A percentile compares a stretch with the other conserved stretches of the same genome.
phyloP scores from a whole-genome alignment of 2,797 vertebrate species.

The Diplodus puntazzo region DNA sequence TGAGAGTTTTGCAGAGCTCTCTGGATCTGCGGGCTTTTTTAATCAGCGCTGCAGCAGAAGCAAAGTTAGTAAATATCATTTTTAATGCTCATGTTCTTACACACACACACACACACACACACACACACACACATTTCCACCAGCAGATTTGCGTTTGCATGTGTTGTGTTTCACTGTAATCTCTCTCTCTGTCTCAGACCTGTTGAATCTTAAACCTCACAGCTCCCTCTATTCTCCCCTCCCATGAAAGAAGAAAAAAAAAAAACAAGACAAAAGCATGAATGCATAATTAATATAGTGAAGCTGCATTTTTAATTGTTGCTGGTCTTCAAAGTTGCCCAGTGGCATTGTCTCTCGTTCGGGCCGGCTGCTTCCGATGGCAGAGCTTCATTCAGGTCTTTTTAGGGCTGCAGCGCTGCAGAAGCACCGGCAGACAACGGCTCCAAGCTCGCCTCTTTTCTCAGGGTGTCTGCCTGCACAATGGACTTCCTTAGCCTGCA shows the following conservation, averaged over 20 bases:
- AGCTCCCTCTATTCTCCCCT: constrained; percentile 35
- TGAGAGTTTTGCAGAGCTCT: constrained; percentile 22
- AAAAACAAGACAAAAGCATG: constrained; percentile 71
- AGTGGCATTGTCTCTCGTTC: constrained; percentile 77
- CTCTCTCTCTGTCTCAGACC: constrained; percentile 52
- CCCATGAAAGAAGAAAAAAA: constrained; percentile 26
- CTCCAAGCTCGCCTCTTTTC: constrained; percentile 82
- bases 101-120: too few relatives aligned
- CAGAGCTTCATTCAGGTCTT: constrained; percentile 80
- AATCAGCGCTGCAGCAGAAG: background rate
- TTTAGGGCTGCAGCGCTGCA: constrained; percentile 66
- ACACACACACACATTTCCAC: constrained; percentile 26
- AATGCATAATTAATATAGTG: constrained; percentile 84
- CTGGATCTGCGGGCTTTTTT: constrained; percentile 22
- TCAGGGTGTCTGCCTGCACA: constrained; percentile 85
- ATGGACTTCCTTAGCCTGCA: constrained; percentile 83
- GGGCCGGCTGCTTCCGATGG: constrained; percentile 83
- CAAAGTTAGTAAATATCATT: constrained; percentile 16
- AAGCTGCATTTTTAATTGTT: constrained; percentile 82
- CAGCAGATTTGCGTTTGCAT: constrained; percentile 50
- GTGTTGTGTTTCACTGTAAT: constrained; percentile 61
- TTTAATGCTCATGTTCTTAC: background rate
- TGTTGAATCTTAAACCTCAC: constrained; percentile 68
- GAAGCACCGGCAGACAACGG: constrained; percentile 83
- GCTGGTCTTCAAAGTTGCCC: constrained; percentile 83